Evolutionary conservation across 1,140 invertebrate genomes (phyloP).

Genomic region (Lycorma delicatula): DNA sequence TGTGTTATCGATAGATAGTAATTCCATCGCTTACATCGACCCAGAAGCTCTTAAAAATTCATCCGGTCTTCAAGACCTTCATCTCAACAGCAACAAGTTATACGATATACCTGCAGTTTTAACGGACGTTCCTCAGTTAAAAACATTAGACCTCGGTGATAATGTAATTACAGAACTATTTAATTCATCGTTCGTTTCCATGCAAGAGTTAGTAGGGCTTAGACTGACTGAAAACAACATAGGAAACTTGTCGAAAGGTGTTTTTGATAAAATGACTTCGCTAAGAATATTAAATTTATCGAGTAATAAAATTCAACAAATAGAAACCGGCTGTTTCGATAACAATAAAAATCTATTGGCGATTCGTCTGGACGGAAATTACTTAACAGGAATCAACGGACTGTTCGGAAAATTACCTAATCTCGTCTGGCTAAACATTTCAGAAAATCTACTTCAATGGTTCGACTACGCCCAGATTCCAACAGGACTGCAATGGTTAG

Average conservation of each 20-base stretch:
- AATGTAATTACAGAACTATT: constrained; percentile 77
- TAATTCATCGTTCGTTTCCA: constrained; percentile 68
- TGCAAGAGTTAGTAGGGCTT: constrained; percentile 74
- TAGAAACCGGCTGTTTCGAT: constrained; percentile 80
- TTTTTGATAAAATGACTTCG: constrained; percentile 72
- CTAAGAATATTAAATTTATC: constrained; percentile 83
- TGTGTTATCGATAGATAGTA: constrained; percentile 74
- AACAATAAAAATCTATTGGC: constrained; percentile 75
- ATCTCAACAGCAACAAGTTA: constrained; percentile 81
- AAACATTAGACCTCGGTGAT: constrained; percentile 79
- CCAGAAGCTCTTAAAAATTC: constrained; percentile 73
- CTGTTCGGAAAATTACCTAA: constrained; percentile 79
- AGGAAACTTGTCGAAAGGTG: constrained; percentile 71
- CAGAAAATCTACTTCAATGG: constrained; percentile 78
- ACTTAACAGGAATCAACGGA: constrained; percentile 71
- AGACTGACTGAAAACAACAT: constrained; percentile 81
- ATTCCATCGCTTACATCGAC: constrained; percentile 67
- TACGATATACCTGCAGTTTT: constrained; percentile 75
- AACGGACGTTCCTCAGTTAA: constrained; percentile 65
- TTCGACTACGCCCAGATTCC: constrained; percentile 90
- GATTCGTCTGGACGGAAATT: constrained; percentile 80
- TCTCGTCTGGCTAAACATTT: constrained; percentile 85
- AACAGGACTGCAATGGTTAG: constrained; percentile 77
- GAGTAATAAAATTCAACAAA: constrained; percentile 72
- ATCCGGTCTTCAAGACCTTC: constrained; percentile 74